phyloP scores from a whole-genome alignment of 2,888 invertebrate species.

The Melieria omissa region DNA sequence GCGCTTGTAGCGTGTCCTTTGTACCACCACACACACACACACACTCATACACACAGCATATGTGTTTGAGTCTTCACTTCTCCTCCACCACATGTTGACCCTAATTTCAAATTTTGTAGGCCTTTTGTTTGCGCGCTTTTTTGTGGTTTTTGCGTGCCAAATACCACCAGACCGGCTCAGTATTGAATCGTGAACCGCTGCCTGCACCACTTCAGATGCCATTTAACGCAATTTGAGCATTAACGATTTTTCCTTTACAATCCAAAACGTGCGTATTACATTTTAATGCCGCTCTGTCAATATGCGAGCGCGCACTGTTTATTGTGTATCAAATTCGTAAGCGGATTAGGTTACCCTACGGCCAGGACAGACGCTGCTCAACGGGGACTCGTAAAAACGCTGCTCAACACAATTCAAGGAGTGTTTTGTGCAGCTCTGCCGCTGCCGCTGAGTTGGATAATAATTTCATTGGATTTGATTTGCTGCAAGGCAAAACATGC shows the following conservation, averaged over 20 bases:
- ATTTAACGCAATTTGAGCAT: conserved; percentile 35
- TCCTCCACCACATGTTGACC: too few species aligned
- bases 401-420: not conserved
- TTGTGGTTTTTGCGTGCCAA: conserved; percentile 11
- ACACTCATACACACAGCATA: too few species aligned
- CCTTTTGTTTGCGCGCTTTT: not conserved
- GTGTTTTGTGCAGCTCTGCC: too few species aligned
- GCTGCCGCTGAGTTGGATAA: not conserved
- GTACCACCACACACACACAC: too few species aligned
- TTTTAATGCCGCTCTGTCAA: conserved; percentile 1
- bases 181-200: not conserved
- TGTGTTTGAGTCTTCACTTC: too few species aligned
- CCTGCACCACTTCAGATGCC: conserved; percentile 30
- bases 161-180: too few species aligned
- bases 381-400: conserved; percentile 17
- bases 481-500: conserved; percentile 32
- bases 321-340: conserved; percentile 38
- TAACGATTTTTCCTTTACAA: conserved; percentile 3
- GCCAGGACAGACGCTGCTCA: not conserved
- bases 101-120: not conserved
- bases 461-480: conserved; percentile 24
- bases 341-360: conserved; percentile 36
- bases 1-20: too few species aligned
- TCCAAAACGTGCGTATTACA: not conserved
- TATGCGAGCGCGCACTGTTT: conserved; percentile 18